phyloP scores from a whole-genome alignment of 2,113 vertebrate species.

The Caloenas nicobarica region DNA sequence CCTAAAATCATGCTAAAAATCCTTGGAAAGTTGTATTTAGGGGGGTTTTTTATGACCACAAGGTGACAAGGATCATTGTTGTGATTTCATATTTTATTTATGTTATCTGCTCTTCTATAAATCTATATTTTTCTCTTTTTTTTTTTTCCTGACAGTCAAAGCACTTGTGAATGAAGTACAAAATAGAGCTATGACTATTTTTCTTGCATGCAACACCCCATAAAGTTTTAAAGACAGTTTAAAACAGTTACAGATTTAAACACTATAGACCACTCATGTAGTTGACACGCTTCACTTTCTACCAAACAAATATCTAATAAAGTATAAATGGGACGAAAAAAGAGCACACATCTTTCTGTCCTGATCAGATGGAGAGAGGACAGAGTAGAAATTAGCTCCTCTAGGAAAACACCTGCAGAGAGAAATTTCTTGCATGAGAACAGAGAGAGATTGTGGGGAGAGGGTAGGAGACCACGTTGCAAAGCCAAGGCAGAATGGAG shows the following conservation, averaged over 20 bases:
- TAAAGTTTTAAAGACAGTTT: constrained; percentile 29
- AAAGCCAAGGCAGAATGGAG: background rate
- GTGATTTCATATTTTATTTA: background rate
- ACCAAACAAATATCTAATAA: background rate
- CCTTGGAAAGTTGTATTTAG: background rate
- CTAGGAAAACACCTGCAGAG: background rate
- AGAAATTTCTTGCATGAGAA: background rate
- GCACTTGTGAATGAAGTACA: background rate
- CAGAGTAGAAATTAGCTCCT: background rate
- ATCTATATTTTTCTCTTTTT: background rate
- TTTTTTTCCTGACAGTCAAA: background rate
- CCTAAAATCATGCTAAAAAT: background rate
- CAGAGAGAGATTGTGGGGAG: background rate
- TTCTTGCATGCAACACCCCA: constrained; percentile 24
- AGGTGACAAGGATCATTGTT: background rate
- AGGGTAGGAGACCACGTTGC: rapidly evolving
- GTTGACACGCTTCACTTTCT: constrained; percentile 30
- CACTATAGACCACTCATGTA: background rate
- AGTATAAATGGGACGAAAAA: background rate
- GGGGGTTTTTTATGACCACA: background rate
- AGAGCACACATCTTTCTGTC: background rate
- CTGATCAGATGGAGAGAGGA: background rate
- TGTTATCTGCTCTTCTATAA: background rate
- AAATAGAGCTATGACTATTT: background rate
- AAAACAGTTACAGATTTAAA: constrained; percentile 23